A percentile compares a stretch with the other conserved stretches of the same genome.
Conservation (phyloP, 2,888 invertebrate genomes). For the Tethea ocularis region DNA sequence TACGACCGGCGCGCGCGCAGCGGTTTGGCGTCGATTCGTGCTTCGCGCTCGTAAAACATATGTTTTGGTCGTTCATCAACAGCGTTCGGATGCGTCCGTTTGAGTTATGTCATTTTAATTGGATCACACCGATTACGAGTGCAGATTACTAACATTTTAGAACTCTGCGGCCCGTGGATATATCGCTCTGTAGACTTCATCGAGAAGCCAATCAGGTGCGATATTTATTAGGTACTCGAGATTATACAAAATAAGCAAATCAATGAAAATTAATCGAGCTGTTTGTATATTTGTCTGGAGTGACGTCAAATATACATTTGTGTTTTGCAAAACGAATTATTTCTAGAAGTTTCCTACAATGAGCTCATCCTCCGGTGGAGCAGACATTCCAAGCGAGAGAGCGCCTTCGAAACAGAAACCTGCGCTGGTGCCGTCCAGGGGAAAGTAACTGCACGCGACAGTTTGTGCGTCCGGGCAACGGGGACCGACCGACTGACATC, state of each 20-base stretch:
- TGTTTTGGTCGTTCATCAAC: slow-evolving; percentile 60
- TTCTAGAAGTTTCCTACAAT: slow-evolving; percentile 33
- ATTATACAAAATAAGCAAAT: background rate
- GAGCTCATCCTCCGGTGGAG: slow-evolving; percentile 21
- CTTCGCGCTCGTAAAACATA: slow-evolving; percentile 47
- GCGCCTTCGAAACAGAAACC: slow-evolving; percentile 71
- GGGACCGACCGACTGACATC: slow-evolving; percentile 49
- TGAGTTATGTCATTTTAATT: slow-evolving; percentile 67
- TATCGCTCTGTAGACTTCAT: background rate
- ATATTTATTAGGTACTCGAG: background rate
- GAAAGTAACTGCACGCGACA: slow-evolving; percentile 78
- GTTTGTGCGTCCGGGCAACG: slow-evolving; percentile 46
- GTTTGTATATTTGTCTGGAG: background rate
- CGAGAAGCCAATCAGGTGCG: background rate
- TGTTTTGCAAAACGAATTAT: slow-evolving; percentile 11
- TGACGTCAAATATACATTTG: background rate
- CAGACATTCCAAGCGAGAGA: slow-evolving; percentile 67
- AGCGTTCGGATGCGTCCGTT: slow-evolving; percentile 26
- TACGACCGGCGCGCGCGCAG: slow-evolving; percentile 25
- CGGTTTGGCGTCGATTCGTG: slow-evolving; percentile 40
- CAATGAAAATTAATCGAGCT: background rate
- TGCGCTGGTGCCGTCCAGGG: slow-evolving; percentile 44
- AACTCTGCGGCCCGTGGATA: background rate
- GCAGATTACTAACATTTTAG: background rate
- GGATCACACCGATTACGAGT: slow-evolving; percentile 16